Evolutionary conservation across 1,140 invertebrate species (phyloP).

Genomic region (Zaprionus inermis): DNA sequence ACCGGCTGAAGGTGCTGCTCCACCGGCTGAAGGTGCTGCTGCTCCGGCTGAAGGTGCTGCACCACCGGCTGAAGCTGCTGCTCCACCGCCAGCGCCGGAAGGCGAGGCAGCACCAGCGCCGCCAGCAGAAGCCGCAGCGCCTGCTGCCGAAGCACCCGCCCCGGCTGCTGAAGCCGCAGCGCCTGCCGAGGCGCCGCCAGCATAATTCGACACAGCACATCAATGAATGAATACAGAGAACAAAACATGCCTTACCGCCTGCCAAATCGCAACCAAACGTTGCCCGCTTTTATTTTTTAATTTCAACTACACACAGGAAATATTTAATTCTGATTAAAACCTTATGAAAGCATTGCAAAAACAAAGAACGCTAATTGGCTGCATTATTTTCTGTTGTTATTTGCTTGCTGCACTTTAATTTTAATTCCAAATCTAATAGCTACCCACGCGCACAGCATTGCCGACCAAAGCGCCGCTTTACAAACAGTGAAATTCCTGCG

Average conservation of each 20-base stretch:
- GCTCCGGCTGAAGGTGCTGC: constrained; percentile 75
- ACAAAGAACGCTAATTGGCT: constrained; percentile 35
- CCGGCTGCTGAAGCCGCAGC: constrained; percentile 50
- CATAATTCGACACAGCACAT: constrained; percentile 39
- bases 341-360: constrained; percentile 70
- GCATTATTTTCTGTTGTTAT: constrained; percentile 40
- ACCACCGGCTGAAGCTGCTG: constrained; percentile 71
- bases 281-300: constrained; percentile 68
- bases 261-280: constrained; percentile 56
- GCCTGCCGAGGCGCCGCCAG: constrained; percentile 78
- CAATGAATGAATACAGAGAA: constrained; percentile 7
- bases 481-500: constrained; percentile 40
- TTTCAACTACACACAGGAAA: constrained; percentile 28
- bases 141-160: constrained; percentile 44
- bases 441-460: constrained; percentile 55
- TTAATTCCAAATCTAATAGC: constrained; percentile 64
- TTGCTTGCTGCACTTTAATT: constrained; percentile 41
- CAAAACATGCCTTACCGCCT: constrained; percentile 22
- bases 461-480: constrained; percentile 52
- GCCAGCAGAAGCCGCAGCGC: constrained; percentile 61
- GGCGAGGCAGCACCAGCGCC: constrained; percentile 48
- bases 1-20: constrained; percentile 71
- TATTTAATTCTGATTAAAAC: constrained; percentile 46
- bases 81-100: constrained; percentile 74
- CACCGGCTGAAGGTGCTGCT: constrained; percentile 77